phyloP scores from a whole-genome alignment of 2,797 vertebrate species.

The Arctocebus calabarensis region DNA sequence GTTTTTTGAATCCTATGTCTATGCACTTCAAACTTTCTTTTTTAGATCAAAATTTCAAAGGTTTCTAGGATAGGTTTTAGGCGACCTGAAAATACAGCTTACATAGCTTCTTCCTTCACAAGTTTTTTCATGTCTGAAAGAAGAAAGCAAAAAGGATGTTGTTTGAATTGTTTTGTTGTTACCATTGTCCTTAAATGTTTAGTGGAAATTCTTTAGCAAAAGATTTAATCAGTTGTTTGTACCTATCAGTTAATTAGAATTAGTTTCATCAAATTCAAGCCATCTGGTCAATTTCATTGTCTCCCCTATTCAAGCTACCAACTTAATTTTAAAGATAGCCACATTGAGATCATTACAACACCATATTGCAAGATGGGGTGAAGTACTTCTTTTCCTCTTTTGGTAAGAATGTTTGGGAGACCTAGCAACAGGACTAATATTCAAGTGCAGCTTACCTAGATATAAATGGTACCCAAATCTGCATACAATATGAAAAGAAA shows the following conservation, averaged over 20 bases:
- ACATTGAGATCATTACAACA: background rate
- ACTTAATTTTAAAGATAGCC: conserved; percentile 53
- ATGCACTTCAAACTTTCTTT: background rate
- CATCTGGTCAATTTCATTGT: conserved; percentile 56
- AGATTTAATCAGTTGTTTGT: conserved; percentile 57
- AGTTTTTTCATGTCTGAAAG: background rate
- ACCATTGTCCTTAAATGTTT: background rate
- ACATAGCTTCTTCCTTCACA: background rate
- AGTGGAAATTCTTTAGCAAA: conserved; percentile 56
- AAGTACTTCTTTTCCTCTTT: background rate
- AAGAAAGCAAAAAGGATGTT: background rate
- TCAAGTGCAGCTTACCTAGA: background rate
- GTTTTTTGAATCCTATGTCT: background rate
- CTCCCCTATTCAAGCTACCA: conserved; percentile 49
- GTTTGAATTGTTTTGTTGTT: background rate
- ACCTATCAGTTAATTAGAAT: conserved; percentile 64
- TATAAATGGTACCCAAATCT: background rate
- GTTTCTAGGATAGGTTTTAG: background rate
- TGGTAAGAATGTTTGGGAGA: background rate
- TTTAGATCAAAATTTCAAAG: conserved; percentile 7
- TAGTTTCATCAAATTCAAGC: conserved; percentile 55
- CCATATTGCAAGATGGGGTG: background rate
- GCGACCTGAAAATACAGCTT: background rate
- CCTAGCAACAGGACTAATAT: background rate
- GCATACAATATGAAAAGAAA: background rate